Evolutionary conservation across 2,888 invertebrate genomes (phyloP).

Genomic region (Boloria euphrosyne): DNA sequence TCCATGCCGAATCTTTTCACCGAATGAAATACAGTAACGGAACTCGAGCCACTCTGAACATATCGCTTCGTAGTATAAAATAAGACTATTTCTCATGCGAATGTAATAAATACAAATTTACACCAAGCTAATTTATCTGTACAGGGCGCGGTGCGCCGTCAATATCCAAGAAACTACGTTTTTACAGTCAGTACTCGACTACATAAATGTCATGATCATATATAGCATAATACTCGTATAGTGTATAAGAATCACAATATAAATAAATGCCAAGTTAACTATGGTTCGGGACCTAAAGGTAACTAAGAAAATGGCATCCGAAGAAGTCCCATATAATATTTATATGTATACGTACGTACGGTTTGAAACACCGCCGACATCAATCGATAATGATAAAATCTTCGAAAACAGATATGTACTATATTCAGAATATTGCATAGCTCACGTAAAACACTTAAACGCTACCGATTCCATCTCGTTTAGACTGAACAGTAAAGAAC

Average conservation of each 20-base stretch:
- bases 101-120: slow-evolving; percentile 69
- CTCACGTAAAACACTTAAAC: slow-evolving; percentile 44
- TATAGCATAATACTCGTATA: slow-evolving; percentile 73
- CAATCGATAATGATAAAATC: slow-evolving; percentile 55
- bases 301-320: slow-evolving; percentile 80
- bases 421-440: slow-evolving; percentile 63
- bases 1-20: slow-evolving; percentile 63
- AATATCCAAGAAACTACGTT: slow-evolving; percentile 61
- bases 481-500: slow-evolving; percentile 32
- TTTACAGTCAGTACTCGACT: slow-evolving; percentile 70
- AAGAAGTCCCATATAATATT: slow-evolving; percentile 57
- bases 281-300: slow-evolving; percentile 77
- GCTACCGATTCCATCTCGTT: slow-evolving; percentile 35
- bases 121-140: slow-evolving; percentile 65
- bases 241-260: slow-evolving; percentile 73
- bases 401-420: slow-evolving; percentile 67
- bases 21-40: slow-evolving; percentile 73
- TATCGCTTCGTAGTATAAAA: slow-evolving; percentile 63
- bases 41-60: slow-evolving; percentile 80
- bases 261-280: slow-evolving; percentile 80
- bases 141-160: slow-evolving; percentile 61
- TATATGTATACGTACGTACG: slow-evolving; percentile 40
- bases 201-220: slow-evolving; percentile 74
- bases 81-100: slow-evolving; percentile 61
- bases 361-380: slow-evolving; percentile 48